phyloP scores from a whole-genome alignment of 2,888 invertebrate genomes.

The Cephus rjabovi region DNA sequence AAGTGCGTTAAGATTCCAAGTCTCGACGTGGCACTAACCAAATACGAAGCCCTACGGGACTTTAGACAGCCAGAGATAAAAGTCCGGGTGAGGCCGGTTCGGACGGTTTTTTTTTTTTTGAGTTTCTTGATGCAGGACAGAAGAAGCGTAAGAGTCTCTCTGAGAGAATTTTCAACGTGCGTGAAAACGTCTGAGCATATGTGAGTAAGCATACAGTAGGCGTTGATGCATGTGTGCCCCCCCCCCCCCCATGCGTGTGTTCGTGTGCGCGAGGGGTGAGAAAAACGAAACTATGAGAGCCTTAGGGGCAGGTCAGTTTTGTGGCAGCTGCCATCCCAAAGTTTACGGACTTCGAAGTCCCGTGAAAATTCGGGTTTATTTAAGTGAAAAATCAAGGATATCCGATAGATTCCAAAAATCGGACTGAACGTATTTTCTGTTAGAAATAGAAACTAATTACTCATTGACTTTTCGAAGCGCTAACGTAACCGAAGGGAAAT shows the following conservation, averaged over 20 bases:
- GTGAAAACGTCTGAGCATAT: background rate
- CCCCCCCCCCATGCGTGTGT: too few relatives aligned
- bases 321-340: background rate
- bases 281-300: background rate
- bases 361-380: background rate
- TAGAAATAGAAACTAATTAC: background rate
- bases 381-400: background rate
- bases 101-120: background rate
- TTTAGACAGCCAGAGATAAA: constrained; percentile 1
- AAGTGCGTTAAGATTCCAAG: background rate
- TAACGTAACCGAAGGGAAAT: background rate
- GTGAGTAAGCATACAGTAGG: background rate
- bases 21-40: background rate
- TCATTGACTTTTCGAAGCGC: background rate
- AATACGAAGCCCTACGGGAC: background rate
- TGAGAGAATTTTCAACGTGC: background rate
- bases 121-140: background rate
- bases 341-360: background rate
- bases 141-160: background rate
- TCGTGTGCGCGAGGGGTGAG: constrained; percentile 3
- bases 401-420: background rate
- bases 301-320: constrained; percentile 5
- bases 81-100: constrained; percentile 1
- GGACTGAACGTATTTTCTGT: background rate
- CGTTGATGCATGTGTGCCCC: background rate